Evolutionary conservation across 1,140 invertebrate species (phyloP).

Genomic region (Episyrphus balteatus): DNA sequence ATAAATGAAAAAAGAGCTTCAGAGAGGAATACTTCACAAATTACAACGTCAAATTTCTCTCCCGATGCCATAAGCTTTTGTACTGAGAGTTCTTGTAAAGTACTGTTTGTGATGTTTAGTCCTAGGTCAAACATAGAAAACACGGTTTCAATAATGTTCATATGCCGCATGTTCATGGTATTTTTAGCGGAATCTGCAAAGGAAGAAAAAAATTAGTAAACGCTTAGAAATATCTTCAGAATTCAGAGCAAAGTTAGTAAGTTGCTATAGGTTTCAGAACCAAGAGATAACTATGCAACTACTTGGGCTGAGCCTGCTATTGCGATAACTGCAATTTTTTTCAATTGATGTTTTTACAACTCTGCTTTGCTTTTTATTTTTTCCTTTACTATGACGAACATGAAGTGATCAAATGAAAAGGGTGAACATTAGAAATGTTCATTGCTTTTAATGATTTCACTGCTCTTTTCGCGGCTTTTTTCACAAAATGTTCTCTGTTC

Average conservation of each 20-base stretch:
- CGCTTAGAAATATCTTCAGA: background rate
- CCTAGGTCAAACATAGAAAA: slow-evolving; percentile 21
- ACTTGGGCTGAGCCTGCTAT: too few relatives aligned
- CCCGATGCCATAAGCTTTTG: slow-evolving; percentile 17
- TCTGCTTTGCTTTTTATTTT: too few relatives aligned
- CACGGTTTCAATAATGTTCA: slow-evolving; percentile 16
- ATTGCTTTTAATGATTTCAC: too few relatives aligned
- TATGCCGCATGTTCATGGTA: slow-evolving; percentile 10
- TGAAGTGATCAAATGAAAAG: too few relatives aligned
- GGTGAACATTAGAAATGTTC: too few relatives aligned
- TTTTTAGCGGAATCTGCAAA: slow-evolving; percentile 13
- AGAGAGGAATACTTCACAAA: slow-evolving; percentile 20
- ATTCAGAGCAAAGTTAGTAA: background rate
- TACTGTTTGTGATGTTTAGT: slow-evolving; percentile 11
- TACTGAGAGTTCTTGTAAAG: slow-evolving; percentile 15
- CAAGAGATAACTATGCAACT: too few relatives aligned
- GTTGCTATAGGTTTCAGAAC: slow-evolving; percentile 27
- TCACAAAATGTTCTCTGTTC: too few relatives aligned
- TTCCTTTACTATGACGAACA: too few relatives aligned
- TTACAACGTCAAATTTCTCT: slow-evolving; percentile 24
- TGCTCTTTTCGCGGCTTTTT: too few relatives aligned
- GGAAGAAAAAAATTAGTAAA: background rate
- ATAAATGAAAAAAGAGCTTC: slow-evolving; percentile 21
- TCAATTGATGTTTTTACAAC: too few relatives aligned
- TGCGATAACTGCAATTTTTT: too few relatives aligned